Base-by-base conservation (phyloP, 1,140 invertebrate genomes). In the Patella vulgata region DNA sequence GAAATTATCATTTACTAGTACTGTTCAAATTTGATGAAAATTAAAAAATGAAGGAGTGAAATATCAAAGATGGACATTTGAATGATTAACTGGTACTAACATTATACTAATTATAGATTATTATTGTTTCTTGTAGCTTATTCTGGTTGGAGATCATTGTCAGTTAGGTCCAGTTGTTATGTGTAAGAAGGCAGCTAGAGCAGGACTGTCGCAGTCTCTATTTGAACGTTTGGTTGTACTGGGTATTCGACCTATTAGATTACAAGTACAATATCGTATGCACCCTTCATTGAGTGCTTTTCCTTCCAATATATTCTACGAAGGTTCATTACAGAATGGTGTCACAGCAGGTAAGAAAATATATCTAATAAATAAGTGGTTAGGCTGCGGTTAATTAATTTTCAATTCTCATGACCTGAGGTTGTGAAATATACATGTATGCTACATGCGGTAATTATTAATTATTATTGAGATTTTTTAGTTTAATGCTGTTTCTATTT, bases 261-360 rank as follows among this genome's bases (percentile, higher is more conserved):
- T 85, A 40, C 83, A 85, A 66, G 98, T 99, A 1, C 98, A 99
- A 81, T 99, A 99, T 81, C 90, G 98, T 56, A 99, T 99, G 98
- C 87, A 88, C 71, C 98, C 98, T 0, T 94, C 97, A 75, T 86
- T 99, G 0, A 97, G 94, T 0, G 89, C 95, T 44, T 99, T 99
- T 81, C 97, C 98, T 0, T 99, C 96, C 0, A 99, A 99, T 82
- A 98, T 99, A 84, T 99, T 99, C 82, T 99, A 99, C 81, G 98
- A 99, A 82, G 98, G 97, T 0, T 97, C 94, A 1, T 86, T 99
- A 27, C 97, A 99, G 82, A 99, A 99, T 85, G 97, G 97, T 1
- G 97, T 99, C 2, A 96, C 95, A 73, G 93, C 96, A 14, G 88
- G 89, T 89, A 81, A 75, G 40, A n/a, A n/a, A n/a, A n/a, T n/a